Conservation (phyloP, 2,113 vertebrate species). For the Glaucidium brasilianum region DNA sequence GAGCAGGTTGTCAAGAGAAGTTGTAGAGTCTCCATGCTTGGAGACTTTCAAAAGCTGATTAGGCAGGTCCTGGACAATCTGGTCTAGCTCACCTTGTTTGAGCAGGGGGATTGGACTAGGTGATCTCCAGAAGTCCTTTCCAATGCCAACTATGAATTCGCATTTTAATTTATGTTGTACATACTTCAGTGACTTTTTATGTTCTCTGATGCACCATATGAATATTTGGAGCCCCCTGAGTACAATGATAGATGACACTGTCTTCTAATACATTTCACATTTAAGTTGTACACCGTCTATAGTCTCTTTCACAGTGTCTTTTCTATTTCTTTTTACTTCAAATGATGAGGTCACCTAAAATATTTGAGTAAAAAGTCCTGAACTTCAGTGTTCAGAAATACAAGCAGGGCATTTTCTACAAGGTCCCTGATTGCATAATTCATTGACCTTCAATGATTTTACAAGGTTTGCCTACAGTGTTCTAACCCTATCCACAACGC, state of each 20-base stretch:
- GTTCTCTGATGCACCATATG: not conserved
- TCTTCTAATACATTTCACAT: not conserved
- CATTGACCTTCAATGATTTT: not conserved
- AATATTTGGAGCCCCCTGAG: not conserved
- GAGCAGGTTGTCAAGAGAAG: not conserved
- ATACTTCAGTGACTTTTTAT: not conserved
- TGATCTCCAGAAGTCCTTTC: not conserved
- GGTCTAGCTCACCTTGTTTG: not conserved
- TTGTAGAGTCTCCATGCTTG: not conserved
- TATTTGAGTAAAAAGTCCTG: not conserved
- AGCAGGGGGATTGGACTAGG: not conserved
- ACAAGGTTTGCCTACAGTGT: not conserved
- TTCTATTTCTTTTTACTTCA: not conserved
- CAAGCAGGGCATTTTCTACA: not conserved
- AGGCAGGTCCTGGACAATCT: not conserved
- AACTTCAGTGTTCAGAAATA: not conserved
- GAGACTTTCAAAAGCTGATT: not conserved
- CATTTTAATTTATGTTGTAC: not conserved
- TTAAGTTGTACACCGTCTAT: not conserved
- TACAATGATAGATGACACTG: not conserved
- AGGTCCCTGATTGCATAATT: not conserved
- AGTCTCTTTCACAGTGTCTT: not conserved
- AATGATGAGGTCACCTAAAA: not conserved
- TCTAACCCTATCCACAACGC: not conserved
- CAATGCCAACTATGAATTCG: not conserved